Base-by-base conservation (phyloP, 1,140 invertebrate genomes). In the Drosophila aff. region DNA sequence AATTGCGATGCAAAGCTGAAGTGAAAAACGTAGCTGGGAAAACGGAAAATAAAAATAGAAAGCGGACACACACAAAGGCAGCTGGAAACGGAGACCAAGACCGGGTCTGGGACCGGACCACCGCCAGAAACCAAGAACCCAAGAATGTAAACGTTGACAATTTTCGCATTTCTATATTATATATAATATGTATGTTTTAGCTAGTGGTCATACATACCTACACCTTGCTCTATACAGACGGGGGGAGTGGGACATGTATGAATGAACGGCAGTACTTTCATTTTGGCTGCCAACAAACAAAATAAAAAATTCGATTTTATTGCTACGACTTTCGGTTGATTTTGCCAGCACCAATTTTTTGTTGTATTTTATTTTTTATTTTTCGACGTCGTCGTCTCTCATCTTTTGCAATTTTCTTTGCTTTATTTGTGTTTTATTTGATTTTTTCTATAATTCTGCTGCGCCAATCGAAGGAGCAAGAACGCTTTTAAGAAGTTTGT, bases 1-100 rank as follows among this genome's bases (percentile, higher is more conserved):
- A 89, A 79, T 81, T 90, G 85, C 85, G 85, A 90, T 89, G 81
- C 85, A 89, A 89, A 89, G 85, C 81, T 79, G 55, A 81, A 85
- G 78, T 87, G 85, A 90, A 87, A 87, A 87, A 84, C 81, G 84
- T 89, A 84, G 66, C 66, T 63, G 52, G 67, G 60, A 68, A 84
- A 85, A 85, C 60, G 44, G 36, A 66, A 80, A 62, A 80, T 43
- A 61, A 78, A 82, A 81, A 83, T 64, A 47, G 58, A 78, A 67
- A 76, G 69, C 64, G 66, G 36, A 31, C 50, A 59, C 49, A 66
- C 44, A 23, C 50, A 76, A 60, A 69, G 60, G 66, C 74, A 69
- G 28, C 38, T 38, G 52, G 55, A 74, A 76, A 44, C 55, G 33
- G 53, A 62, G 62, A 72, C 31, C 43, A 43, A 26, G 40, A 65